These are phyloP conservation scores for Corbicula japonica DNA, from an alignment of 2,888 invertebrate genomes.

Conservation along the genomic window DNA sequence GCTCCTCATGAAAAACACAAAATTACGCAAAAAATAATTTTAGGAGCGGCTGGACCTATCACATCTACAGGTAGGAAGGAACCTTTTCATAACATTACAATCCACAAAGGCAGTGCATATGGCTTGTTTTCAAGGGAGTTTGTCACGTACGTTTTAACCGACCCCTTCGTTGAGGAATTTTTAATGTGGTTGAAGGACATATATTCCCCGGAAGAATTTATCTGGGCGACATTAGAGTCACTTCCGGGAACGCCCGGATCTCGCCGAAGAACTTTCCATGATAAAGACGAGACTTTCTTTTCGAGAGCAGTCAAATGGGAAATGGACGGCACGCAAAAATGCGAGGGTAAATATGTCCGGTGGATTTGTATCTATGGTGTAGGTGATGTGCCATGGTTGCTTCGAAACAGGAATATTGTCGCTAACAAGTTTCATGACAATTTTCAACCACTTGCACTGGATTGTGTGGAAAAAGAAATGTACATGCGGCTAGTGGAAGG, in stretches of 20 bases:
- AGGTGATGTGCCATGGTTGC: constrained; percentile 79
- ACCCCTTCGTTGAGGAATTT: constrained; percentile 72
- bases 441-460: constrained; percentile 70
- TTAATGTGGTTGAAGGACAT: constrained; percentile 81
- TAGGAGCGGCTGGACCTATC: constrained; percentile 45
- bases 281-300: constrained; percentile 56
- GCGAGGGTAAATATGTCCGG: constrained; percentile 70
- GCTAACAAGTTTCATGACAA: constrained; percentile 82
- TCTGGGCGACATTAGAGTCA: constrained; percentile 83
- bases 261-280: constrained; percentile 29
- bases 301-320: constrained; percentile 78
- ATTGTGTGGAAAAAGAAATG: constrained; percentile 70
- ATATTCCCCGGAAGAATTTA: constrained; percentile 83
- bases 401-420: constrained; percentile 77
- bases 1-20: constrained; percentile 41
- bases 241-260: constrained; percentile 78
- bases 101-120: constrained; percentile 82
- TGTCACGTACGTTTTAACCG: constrained; percentile 77
- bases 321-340: constrained; percentile 61
- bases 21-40: constrained; percentile 49
- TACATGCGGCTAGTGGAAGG: constrained; percentile 42
- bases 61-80: constrained; percentile 61
- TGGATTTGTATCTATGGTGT: constrained; percentile 74
- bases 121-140: constrained; percentile 80
- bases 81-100: constrained; percentile 63